These are phyloP conservation scores for Cepphus grylle DNA, from an alignment of 2,113 vertebrate species.

Conservation along the genomic window DNA sequence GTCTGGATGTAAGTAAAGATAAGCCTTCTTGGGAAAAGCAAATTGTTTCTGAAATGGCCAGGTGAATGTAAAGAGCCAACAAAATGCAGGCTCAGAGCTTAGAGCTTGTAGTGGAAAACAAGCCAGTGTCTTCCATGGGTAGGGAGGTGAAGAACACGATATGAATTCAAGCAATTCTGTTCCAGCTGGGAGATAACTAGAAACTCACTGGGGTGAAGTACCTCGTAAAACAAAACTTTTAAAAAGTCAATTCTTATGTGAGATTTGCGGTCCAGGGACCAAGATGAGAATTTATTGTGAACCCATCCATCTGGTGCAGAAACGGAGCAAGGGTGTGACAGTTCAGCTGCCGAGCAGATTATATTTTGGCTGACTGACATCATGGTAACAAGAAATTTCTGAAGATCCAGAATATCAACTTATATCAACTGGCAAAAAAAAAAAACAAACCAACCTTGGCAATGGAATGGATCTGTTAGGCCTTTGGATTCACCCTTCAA, in stretches of 20 bases:
- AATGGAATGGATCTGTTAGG: constrained; percentile 13
- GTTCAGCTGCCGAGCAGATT: constrained; percentile 41
- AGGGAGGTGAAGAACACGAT: not conserved
- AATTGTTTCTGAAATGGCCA: not conserved
- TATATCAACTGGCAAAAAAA: constrained; percentile 12
- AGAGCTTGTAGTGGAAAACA: not conserved
- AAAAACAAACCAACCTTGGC: not conserved
- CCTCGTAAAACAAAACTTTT: not conserved
- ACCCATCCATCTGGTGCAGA: constrained; percentile 32
- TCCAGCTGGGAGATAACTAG: not conserved
- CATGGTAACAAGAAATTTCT: constrained; percentile 38
- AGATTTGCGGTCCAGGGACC: not conserved
- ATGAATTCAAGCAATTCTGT: not conserved
- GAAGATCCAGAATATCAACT: constrained; percentile 33
- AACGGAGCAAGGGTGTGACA: constrained; percentile 42
- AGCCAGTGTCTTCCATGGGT: not conserved
- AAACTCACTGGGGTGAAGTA: not conserved
- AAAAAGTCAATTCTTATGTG: not conserved
- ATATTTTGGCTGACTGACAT: constrained; percentile 37
- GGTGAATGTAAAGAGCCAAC: not conserved
- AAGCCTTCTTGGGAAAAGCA: not conserved
- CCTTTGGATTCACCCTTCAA: constrained; percentile 42
- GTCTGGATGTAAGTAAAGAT: not conserved
- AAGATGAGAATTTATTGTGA: constrained; percentile 25
- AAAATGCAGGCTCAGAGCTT: not conserved